phyloP scores from a whole-genome alignment of 1,140 invertebrate species.

The Bombus terrestris region DNA sequence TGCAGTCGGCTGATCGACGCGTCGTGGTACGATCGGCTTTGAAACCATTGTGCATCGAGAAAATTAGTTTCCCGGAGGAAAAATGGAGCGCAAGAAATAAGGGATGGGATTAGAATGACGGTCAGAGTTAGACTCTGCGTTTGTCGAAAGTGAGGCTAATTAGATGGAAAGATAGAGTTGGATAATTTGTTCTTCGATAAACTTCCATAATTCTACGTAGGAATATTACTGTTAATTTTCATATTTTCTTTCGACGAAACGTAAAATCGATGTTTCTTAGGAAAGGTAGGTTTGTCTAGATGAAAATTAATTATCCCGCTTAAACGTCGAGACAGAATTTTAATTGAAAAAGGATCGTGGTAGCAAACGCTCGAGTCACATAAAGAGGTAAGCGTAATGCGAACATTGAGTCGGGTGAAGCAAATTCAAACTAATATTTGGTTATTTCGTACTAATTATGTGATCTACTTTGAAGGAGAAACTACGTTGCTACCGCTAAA shows the following conservation, averaged over 20 bases:
- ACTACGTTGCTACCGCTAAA: not conserved
- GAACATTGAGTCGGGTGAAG: not conserved
- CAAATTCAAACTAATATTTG: constrained; percentile 6
- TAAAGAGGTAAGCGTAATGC: not conserved
- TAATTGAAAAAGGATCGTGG: not conserved
- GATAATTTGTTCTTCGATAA: not conserved
- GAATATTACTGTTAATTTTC: constrained; percentile 23
- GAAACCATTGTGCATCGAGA: not conserved
- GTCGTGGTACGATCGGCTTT: not conserved
- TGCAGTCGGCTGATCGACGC: not conserved
- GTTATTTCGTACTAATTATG: constrained; percentile 32
- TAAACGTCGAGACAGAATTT: not conserved
- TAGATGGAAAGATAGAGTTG: not conserved
- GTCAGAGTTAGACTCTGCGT: too few relatives aligned
- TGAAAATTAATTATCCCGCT: not conserved
- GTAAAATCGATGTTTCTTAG: not conserved
- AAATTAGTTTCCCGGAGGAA: constrained; percentile 21
- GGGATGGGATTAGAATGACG: not conserved
- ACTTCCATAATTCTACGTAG: too few relatives aligned
- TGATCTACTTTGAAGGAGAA: not conserved
- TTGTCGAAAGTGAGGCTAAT: constrained; percentile 7
- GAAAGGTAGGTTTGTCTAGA: not conserved
- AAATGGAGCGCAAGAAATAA: not conserved
- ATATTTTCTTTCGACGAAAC: not conserved
- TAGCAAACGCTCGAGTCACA: not conserved